Evolutionary conservation across 2,797 vertebrate genomes (phyloP).

Genomic region (Lepilemur septentrionalis): DNA sequence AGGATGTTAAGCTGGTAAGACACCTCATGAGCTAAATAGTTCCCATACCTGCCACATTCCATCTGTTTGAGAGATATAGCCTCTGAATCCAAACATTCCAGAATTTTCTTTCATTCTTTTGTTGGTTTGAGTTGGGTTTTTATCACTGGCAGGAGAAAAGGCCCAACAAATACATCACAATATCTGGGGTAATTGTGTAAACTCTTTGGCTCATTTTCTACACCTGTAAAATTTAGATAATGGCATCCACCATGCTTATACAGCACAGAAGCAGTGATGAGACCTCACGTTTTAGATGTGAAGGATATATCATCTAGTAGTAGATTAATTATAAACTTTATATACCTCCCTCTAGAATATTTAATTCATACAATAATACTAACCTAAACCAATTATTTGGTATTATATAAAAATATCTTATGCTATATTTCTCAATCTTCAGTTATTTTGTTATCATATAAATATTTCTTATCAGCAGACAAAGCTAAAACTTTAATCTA

Average conservation of each 20-base stretch:
- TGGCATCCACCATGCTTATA: not conserved
- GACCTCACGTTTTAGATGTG: not conserved
- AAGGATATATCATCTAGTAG: not conserved
- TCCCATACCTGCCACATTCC: not conserved
- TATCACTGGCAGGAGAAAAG: not conserved
- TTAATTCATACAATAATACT: not conserved
- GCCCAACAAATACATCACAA: not conserved
- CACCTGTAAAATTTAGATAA: not conserved
- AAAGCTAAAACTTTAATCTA: not conserved
- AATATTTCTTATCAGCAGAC: not conserved
- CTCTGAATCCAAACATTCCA: not conserved
- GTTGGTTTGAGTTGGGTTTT: not conserved
- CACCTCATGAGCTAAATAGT: not conserved
- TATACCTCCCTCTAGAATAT: not conserved
- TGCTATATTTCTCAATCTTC: not conserved
- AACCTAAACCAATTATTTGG: not conserved
- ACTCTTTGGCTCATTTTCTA: constrained; percentile 9
- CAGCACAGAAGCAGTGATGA: not conserved
- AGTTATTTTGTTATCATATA: not conserved
- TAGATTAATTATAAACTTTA: not conserved
- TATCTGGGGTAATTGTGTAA: not conserved
- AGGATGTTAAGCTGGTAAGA: not conserved
- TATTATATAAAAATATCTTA: not conserved
- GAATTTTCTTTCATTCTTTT: not conserved
- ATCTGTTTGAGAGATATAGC: not conserved